Evolutionary conservation across 2,113 vertebrate genomes (phyloP).

Genomic region (Alethe diademata): DNA sequence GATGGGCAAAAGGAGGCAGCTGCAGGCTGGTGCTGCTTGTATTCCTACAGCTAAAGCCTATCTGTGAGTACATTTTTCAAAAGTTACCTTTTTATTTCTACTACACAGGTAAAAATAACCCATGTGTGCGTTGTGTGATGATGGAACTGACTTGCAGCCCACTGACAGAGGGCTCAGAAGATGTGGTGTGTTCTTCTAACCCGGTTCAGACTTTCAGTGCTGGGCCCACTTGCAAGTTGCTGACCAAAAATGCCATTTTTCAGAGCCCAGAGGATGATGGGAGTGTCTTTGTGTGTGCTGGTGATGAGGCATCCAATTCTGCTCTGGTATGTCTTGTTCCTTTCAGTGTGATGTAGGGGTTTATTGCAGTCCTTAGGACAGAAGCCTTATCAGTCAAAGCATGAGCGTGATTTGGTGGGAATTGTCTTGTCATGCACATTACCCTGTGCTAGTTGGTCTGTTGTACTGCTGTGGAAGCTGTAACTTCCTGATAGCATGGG

Average conservation of each 20-base stretch:
- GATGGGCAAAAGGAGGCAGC: not conserved
- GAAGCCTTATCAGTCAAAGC: not conserved
- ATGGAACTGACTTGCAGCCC: constrained; percentile 85
- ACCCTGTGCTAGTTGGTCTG: not conserved
- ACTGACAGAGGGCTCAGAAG: constrained; percentile 66
- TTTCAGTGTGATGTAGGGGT: not conserved
- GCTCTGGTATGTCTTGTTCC: constrained; percentile 78
- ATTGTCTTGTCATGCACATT: not conserved
- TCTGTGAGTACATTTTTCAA: not conserved
- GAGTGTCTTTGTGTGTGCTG: constrained; percentile 86
- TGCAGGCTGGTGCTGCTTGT: not conserved
- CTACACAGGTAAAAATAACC: constrained; percentile 83
- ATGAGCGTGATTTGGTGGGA: not conserved
- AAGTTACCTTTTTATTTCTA: not conserved
- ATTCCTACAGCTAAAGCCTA: not conserved
- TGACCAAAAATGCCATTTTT: constrained; percentile 94
- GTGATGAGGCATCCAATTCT: constrained; percentile 90
- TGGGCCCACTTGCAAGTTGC: constrained; percentile 88
- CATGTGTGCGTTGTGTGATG: constrained; percentile 82
- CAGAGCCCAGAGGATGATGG: constrained; percentile 79
- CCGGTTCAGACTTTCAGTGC: constrained; percentile 88
- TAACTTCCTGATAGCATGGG: rapidly evolving
- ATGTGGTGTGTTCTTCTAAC: constrained; percentile 80
- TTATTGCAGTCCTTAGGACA: not conserved
- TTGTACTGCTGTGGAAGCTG: not conserved